Base-by-base conservation (phyloP, 1,140 invertebrate genomes). In the Caenorhabditis briggsae region DNA sequence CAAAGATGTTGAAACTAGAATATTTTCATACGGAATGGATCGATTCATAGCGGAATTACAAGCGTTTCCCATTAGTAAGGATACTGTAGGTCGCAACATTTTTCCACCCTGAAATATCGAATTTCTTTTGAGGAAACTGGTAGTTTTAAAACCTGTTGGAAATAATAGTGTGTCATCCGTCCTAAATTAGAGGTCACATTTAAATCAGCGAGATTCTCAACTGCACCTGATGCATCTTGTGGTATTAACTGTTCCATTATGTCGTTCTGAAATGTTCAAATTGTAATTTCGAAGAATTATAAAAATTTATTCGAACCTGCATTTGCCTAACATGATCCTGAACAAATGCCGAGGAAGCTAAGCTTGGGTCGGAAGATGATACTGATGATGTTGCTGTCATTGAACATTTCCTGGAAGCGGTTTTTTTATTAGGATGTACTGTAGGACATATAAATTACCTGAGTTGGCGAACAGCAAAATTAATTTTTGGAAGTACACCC, bases 111-210 rank as follows among this genome's bases (percentile, higher is more conserved):
- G 87, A 85, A 85, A 59, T 20, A 7, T 33, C 5, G 58, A 5
- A 46, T 5, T 43, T n/a, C n/a, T n/a, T n/a, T n/a, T n/a, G n/a
- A n/a, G n/a, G n/a, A n/a, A n/a, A n/a, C n/a, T n/a, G n/a, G n/a
- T n/a, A n/a, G n/a, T n/a, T n/a, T n/a, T n/a, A n/a, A n/a, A n/a
- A 84, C 83, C 65, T 85, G 84, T 43, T 86, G 58, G 83, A 91
- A 91, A 74, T 92, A 91, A 78, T 91, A 92, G 23, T 90, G 89
- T 11, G 90, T 89, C 89, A 91, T 91, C 58, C 90, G 86, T 78
- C 91, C 86, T 48, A 91, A 82, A 82, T 88, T 91, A 43, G 85
- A 83, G 9, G 59, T 84, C 43, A 87, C 84, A 78, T 85, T 78
- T 46, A 78, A 78, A 53, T 78, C 70, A 50, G 70, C 70, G 3